These are phyloP conservation scores for Eptatretus atami DNA, from an alignment of 2,797 vertebrate genomes.

Conservation along the genomic window DNA sequence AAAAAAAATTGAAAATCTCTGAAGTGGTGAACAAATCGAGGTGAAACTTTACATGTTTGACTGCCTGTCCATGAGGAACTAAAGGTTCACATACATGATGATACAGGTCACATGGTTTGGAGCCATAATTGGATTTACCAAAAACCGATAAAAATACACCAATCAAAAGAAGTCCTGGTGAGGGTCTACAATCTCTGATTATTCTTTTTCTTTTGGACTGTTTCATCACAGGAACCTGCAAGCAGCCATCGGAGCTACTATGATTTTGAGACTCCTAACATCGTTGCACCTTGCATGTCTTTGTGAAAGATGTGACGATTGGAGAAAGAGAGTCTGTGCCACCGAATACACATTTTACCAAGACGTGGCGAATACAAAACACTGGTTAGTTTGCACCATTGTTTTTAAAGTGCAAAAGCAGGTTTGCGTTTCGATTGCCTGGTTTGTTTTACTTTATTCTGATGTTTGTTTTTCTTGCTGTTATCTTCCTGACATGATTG, in stretches of 20 bases:
- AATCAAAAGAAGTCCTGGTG: no score
- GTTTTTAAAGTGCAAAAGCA: no score
- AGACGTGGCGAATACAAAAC: constrained; percentile 98
- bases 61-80: neutral
- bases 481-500: no score
- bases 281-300: constrained; percentile 84
- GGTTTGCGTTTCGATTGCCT: no score
- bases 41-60: no score
- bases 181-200: neutral
- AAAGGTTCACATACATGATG: neutral
- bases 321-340: constrained; percentile 94
- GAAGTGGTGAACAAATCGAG: no score
- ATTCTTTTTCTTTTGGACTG: neutral
- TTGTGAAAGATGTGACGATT: constrained; percentile 94
- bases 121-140: neutral
- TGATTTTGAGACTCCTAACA: constrained; percentile 86
- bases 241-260: constrained; percentile 97
- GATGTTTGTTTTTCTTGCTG: no score
- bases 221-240: constrained; percentile 49
- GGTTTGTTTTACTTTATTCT: no score
- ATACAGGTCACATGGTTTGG: neutral
- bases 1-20: no score
- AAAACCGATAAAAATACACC: neutral
- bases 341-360: constrained; percentile 84
- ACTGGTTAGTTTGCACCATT: constrained; percentile 27